These are phyloP conservation scores for Gymnocheta viridis DNA, from an alignment of 2,888 invertebrate genomes.

Conservation along the genomic window DNA sequence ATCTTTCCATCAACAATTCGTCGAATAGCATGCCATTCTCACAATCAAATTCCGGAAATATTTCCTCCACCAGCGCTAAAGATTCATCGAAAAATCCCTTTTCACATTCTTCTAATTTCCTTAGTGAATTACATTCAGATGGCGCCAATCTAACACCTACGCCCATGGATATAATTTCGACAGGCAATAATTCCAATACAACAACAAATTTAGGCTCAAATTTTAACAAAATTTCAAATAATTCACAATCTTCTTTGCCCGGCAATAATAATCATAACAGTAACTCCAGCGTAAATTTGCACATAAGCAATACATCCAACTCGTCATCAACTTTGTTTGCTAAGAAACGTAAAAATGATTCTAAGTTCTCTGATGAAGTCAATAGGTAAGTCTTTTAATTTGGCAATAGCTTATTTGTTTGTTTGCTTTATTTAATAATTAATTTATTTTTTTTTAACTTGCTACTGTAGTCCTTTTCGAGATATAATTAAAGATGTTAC, in stretches of 20 bases:
- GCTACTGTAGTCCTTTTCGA: conserved; percentile 78
- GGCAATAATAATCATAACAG: conserved; percentile 30
- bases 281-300: conserved; percentile 47
- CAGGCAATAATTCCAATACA: conserved; percentile 59
- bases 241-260: conserved; percentile 51
- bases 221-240: conserved; percentile 62
- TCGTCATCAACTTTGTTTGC: conserved; percentile 68
- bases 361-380: conserved; percentile 77
- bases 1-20: conserved; percentile 66
- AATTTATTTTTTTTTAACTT: background rate
- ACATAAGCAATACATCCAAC: conserved; percentile 54
- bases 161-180: conserved; percentile 60
- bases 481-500: conserved; percentile 81
- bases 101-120: conserved; percentile 59
- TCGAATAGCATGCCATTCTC: conserved; percentile 70
- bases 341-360: conserved; percentile 81
- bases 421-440: background rate
- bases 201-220: conserved; percentile 70
- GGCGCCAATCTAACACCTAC: conserved; percentile 72
- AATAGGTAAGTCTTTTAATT: conserved; percentile 76
- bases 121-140: conserved; percentile 65
- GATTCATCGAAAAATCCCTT: conserved; percentile 60
- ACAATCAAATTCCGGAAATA: conserved; percentile 66
- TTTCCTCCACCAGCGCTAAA: conserved; percentile 52
- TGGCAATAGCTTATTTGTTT: background rate